A percentile compares a stretch with the other conserved stretches of the same genome.
Evolutionary conservation across 2,888 invertebrate genomes (phyloP).

Genomic region (Agrotis clavis): DNA sequence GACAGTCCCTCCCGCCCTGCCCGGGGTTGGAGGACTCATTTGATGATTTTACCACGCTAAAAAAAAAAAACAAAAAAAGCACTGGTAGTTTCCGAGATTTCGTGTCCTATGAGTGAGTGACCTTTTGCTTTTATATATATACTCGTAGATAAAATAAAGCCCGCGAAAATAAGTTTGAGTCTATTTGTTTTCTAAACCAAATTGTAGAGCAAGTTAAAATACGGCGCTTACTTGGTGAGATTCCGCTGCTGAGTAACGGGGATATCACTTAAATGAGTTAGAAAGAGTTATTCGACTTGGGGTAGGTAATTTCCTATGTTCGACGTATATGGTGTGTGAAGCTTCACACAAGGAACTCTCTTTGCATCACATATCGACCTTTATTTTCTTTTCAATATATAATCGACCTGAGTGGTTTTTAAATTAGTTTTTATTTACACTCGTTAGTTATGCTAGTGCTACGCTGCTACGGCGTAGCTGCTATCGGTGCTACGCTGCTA

Average conservation of each 20-base stretch:
- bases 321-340: conserved; percentile 73
- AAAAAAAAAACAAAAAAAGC: no score
- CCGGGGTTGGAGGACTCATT: no score
- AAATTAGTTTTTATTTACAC: conserved; percentile 35
- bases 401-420: conserved; percentile 41
- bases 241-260: conserved; percentile 69
- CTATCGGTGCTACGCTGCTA: conserved; percentile 26
- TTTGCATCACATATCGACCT: conserved; percentile 61
- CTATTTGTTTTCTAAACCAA: conserved; percentile 46
- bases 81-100: no score
- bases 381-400: conserved; percentile 56
- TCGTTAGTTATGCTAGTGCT: conserved; percentile 17
- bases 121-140: no score
- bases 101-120: no score
- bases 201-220: conserved; percentile 51
- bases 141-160: not conserved
- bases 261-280: conserved; percentile 77
- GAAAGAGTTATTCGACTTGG: conserved; percentile 75
- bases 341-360: conserved; percentile 62
- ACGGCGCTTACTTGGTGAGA: conserved; percentile 71
- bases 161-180: not conserved
- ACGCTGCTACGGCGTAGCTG: not conserved
- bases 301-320: conserved; percentile 71
- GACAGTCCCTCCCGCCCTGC: no score
- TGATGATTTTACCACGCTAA: no score